phyloP scores from a whole-genome alignment of 2,797 vertebrate species.

The Ctenopoma kingsleyae region DNA sequence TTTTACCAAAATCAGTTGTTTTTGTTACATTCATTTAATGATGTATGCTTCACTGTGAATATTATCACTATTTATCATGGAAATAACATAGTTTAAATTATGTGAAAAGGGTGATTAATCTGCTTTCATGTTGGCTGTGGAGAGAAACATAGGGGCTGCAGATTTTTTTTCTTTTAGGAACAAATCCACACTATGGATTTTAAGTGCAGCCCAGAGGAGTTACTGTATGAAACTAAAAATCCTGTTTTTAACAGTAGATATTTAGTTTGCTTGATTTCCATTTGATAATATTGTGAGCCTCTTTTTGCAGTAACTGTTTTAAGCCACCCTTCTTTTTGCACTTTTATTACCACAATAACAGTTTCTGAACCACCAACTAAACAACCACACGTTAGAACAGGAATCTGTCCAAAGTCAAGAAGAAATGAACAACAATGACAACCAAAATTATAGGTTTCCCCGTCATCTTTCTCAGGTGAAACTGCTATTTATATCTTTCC shows the following conservation, averaged over 20 bases:
- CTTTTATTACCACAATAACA: not conserved
- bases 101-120: slow-evolving; percentile 14
- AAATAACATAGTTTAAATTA: slow-evolving; percentile 14
- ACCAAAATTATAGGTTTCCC: not conserved
- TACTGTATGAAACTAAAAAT: too few relatives aligned
- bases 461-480: not conserved
- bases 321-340: not conserved
- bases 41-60: not conserved
- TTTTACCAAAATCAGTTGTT: not conserved
- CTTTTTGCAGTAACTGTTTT: not conserved
- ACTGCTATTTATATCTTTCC: not conserved
- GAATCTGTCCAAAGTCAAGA: not conserved
- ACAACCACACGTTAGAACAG: not conserved
- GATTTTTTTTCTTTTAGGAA: too few relatives aligned
- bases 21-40: not conserved
- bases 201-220: too few relatives aligned
- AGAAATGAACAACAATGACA: not conserved
- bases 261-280: not conserved
- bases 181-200: too few relatives aligned
- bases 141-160: not conserved
- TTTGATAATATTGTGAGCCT: not conserved
- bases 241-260: too few relatives aligned
- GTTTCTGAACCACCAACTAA: not conserved
- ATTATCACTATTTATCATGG: slow-evolving; percentile 1
- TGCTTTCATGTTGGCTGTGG: not conserved